Base-by-base conservation (phyloP, 1,140 invertebrate genomes). In the Camponotus vicinus region DNA sequence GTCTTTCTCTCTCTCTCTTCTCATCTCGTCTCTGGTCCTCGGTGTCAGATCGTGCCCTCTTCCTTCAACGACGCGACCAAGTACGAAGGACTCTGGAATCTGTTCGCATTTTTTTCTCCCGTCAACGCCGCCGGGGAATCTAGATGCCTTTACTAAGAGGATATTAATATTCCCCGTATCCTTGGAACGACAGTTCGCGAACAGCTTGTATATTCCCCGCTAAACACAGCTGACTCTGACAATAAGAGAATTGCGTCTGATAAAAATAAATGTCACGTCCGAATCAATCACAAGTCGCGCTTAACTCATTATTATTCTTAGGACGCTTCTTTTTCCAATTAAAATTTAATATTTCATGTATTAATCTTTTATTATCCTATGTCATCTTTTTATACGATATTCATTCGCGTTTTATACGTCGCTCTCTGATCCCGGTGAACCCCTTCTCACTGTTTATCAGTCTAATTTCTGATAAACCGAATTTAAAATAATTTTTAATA, bases 81-180 rank as follows among this genome's bases (percentile, higher is more conserved):
- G 18, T 63, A 45, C 55, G n/a, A 78, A 76, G 40, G 70, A 69
- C 61, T 18, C 3, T 32, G 7, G 34, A 64, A 77, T 61, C 18
- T 69, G 9, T 42, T 82, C 32, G 1, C 15, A 80, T 66, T 59
- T 40, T 71, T 42, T 75, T 42, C 37, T 59, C 59, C 11, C 37
- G 18, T 67, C 7, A 42, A 13, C 11, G 21, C 13, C 45, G 9
- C 1, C 6, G 57, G n/a, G 9, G 15, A 49, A 84, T 84, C 71
- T 84, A 52, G 45, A 45, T 66, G 9, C 73, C 15, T 32, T 5
- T 42, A n/a, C 45, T 82, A 42, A 15, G 66, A 57, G 66, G 69
- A 59, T 64, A 80, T 86, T 86, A 86, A 86, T 88, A 86, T 71
- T 55, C 75, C 57, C n/a, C 59, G 55, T 57, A 89, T 89, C 87